Conservation (phyloP, 2,888 invertebrate genomes). For the Apodemia zela region DNA sequence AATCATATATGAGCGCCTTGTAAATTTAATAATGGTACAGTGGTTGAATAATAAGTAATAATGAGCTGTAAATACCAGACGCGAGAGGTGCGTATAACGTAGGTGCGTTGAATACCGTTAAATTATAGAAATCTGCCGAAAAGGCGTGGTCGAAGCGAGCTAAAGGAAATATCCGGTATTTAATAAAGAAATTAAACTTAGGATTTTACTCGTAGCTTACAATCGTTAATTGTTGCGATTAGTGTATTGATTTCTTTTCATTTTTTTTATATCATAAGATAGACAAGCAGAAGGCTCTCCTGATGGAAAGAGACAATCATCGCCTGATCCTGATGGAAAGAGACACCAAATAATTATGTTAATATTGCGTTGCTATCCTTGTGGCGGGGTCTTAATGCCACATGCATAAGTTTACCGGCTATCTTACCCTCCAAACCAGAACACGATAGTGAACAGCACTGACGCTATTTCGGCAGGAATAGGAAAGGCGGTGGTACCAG, state of each 20-base stretch:
- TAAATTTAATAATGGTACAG: not conserved
- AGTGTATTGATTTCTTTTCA: not conserved
- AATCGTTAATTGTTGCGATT: not conserved
- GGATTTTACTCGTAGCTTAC: not conserved
- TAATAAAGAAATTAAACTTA: slow-evolving; percentile 6
- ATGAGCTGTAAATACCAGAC: slow-evolving; percentile 1
- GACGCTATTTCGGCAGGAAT: no score
- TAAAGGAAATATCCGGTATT: not conserved
- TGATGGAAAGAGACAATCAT: no score
- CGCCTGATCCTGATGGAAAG: no score
- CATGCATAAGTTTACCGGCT: no score
- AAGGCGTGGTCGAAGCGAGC: slow-evolving; percentile 6
- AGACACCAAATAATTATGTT: no score
- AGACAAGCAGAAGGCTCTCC: no score
- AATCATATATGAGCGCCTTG: not conserved
- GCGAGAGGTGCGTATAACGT: slow-evolving; percentile 2
- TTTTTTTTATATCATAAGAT: no score
- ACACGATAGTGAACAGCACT: no score
- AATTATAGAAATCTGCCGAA: slow-evolving; percentile 14
- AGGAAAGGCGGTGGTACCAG: no score
- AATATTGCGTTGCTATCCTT: no score
- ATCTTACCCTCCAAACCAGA: no score
- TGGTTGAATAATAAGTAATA: not conserved
- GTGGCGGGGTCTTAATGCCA: no score
- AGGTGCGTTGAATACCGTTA: slow-evolving; percentile 10